Evolutionary conservation across 2,888 invertebrate species (phyloP).

Genomic region (Mongoloraphidia duomilia): DNA sequence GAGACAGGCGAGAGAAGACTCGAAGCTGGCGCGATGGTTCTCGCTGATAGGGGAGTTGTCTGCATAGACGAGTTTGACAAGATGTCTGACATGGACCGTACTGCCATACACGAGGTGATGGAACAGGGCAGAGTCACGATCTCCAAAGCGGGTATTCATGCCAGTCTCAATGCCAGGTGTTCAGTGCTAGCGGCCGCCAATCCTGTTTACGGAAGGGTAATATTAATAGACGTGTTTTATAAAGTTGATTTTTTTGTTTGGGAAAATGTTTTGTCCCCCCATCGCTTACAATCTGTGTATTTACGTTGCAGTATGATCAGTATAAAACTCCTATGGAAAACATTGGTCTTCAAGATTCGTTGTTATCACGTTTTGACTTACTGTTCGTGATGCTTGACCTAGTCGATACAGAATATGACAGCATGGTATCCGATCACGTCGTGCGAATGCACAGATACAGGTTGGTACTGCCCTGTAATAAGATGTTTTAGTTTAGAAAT

Average conservation of each 20-base stretch:
- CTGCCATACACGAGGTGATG: conserved; percentile 99
- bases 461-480: conserved; percentile 23
- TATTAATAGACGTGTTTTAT: conserved; percentile 15
- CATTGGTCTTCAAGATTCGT: conserved; percentile 93
- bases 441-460: conserved; percentile 93
- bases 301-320: conserved; percentile 77
- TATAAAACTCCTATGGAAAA: conserved; percentile 99
- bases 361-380: conserved; percentile 95
- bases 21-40: conserved; percentile 99
- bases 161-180: conserved; percentile 92
- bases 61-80: conserved; percentile 98
- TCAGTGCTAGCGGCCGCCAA: conserved; percentile 98
- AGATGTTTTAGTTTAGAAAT: not conserved
- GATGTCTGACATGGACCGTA: conserved; percentile 98
- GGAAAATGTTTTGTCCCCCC: not conserved
- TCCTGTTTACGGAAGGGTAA: conserved; percentile 89
- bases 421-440: conserved; percentile 90
- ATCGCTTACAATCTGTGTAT: not conserved
- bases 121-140: conserved; percentile 97
- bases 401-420: conserved; percentile 80
- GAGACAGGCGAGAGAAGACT: conserved; percentile 77
- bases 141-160: conserved; percentile 97
- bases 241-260: conserved; percentile 3
- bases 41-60: conserved; percentile 95
- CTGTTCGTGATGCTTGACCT: conserved; percentile 94